Evolutionary conservation across 2,888 invertebrate species (phyloP).

Genomic region (Drosophila anomelani): DNA sequence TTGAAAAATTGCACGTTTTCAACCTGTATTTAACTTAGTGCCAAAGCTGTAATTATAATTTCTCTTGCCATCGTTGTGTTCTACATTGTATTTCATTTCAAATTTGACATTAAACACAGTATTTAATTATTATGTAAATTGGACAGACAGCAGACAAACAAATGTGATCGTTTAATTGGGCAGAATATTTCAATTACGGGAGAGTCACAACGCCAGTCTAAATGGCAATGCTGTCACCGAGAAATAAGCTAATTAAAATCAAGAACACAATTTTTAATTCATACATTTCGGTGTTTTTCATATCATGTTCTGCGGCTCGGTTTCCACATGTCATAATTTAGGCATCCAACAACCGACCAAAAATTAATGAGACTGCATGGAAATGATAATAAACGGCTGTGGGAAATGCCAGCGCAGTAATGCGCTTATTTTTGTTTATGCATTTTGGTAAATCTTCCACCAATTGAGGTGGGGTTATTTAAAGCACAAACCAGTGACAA

Average conservation of each 20-base stretch:
- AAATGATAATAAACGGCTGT: neutral
- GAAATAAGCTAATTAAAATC: slow-evolving; percentile 53
- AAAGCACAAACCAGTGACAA: no score
- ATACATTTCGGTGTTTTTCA: slow-evolving; percentile 25
- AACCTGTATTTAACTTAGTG: neutral
- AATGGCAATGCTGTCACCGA: slow-evolving; percentile 21
- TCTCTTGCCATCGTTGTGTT: neutral
- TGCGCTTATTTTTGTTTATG: neutral
- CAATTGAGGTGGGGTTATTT: slow-evolving; percentile 2
- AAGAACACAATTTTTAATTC: slow-evolving; percentile 22
- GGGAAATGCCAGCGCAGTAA: slow-evolving; percentile 5
- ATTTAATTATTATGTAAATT: slow-evolving; percentile 35
- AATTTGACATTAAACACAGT: neutral
- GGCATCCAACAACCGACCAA: neutral
- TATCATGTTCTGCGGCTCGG: slow-evolving; percentile 44
- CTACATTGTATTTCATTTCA: neutral
- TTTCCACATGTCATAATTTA: slow-evolving; percentile 34
- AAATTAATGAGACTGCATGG: slow-evolving; percentile 15
- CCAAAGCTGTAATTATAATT: neutral
- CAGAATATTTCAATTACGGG: slow-evolving; percentile 17
- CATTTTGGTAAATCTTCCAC: slow-evolving; percentile 1
- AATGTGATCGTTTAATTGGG: slow-evolving; percentile 46
- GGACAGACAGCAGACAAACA: neutral
- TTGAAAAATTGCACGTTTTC: neutral
- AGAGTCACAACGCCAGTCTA: neutral